Evolutionary conservation across 2,888 invertebrate genomes (phyloP), one percentile per base, ranked within the genome.

Genomic region (Acrocyrtus sp.): DNA sequence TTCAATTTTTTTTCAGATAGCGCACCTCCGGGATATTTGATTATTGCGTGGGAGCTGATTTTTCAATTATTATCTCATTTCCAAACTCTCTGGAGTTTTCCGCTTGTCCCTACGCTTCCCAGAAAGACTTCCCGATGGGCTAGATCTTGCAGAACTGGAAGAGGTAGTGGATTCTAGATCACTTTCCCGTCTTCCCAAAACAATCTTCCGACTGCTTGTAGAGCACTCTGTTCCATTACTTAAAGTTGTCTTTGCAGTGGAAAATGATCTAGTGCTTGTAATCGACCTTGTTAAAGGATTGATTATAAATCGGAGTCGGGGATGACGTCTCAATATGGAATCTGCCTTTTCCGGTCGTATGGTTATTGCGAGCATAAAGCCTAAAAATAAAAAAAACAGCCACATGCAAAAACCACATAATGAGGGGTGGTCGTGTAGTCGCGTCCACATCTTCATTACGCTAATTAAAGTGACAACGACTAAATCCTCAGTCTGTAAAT

Each of bases 171-270:
- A 24, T 4, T 70, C 70, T 27, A 70, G n/a, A 24, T 63, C 63
- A 45, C 63, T 63, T 17, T 12, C 29, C 17, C 27, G 26, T 41
- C 63, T 29, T 19, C 57, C 57, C 50, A 70, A 24, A 15, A 70
- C 70, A 34, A 63, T 70, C 3, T 56, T 57, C n/a, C 70, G 47
- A 51, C 70, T 70, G 51, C 63, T 62, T 3, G 70, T 70, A 5
- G 75, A 75, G 21, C 39, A 62, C 27, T 76, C 72, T 24, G 72
- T 72, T 53, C 73, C 72, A n/a, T 70, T 77, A 24, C 77, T 77
- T 24, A 69, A 26, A 10, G 77, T 77, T 27, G 77, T 77, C 56
- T 77, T 77, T 29, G 65, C 65, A 10, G 75, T 77, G 22, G 77
- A 75, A 54, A 75, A 75, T 24, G 72, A 58, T 50, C 67, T 57